Base-by-base conservation (phyloP, 2,113 vertebrate genomes). In the Actinemys pallida region DNA sequence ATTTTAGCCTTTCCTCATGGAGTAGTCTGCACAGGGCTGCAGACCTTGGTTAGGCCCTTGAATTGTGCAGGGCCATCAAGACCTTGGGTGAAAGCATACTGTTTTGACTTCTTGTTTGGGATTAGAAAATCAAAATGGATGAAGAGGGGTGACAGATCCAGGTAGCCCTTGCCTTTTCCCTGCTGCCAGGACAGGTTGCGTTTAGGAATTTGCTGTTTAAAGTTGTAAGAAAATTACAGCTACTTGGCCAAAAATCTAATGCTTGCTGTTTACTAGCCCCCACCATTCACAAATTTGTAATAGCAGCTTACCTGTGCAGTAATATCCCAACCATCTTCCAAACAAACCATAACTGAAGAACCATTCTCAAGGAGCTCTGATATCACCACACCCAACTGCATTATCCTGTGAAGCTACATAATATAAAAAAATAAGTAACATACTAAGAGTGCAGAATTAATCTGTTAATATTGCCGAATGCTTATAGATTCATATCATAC, bases 311-410 rank as follows among this genome's bases (percentile, higher is more conserved):
- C 99, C 98, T 99, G 99, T 56, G 99, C 98, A 54, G 99, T 99
- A 95, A 99, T 98, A 97, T 99, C 99, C 99, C 99, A 99, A 96
- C 99, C 99, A 90, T 99, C 99, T 98, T 99, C 99, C 97, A 99
- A 98, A 98, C 99, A 99, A 97, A 99, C 98, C 97, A 99, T 97
- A 92, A 99, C 99, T 42, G 99, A 99, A 75, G 99, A 99, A 87
- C 99, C 99, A 83, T 98, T 99, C 97, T 99, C 99, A 94, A 99
- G 98, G 54, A 99, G 98, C 97, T 99, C 99, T 92, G 99, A 99
- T 91, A 99, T 97, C 94, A 99, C 98, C 89, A 99, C 96, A 75
- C 98, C 98, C 98, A 99, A 98, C 29, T 99, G 99, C 98, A 99
- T 96, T 97, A 99, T 98, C 97, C 99, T 99, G 98, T 99, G 99